Base-by-base conservation (phyloP, 2,888 invertebrate species). In the Lutraria lutraria region DNA sequence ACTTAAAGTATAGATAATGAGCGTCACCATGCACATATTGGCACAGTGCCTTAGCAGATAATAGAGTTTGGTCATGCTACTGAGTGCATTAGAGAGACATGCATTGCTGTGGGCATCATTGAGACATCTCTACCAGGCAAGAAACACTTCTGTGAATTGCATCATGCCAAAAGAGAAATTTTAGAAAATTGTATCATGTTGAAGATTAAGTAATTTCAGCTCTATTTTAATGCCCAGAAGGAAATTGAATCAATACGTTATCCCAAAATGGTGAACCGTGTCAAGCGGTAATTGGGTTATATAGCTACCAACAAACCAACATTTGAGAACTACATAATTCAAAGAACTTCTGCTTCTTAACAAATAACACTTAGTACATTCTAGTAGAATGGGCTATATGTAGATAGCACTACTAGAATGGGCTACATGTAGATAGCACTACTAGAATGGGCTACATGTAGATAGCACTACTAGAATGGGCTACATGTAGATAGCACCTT, bases 181-280 rank as follows among this genome's bases (percentile, higher is more conserved):
- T 68, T 25, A 68, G 12, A 68, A 68, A 68, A 68, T n/a, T n/a
- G 63, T 68, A 68, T 68, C n/a, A 68, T 68, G 25, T 6, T 10
- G 13, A 68, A 25, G n/a, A 43, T 43, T 43, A 2, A 43, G 25
- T 68, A 68, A 25, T 25, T 68, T 68, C 63, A 25, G 63, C 63
- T 25, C 63, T n/a, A 25, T 68, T n/a, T 68, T 25, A 43, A 68
- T 25, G 25, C 25, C 25, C n/a, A 25, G 63, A 68, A 25, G 63
- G 25, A 68, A n/a, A 68, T 25, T 68, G 63, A 68, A 68, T n/a
- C n/a, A 68, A 68, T 68, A n/a, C 25, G 63, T 68, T 21, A 68
- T 25, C n/a, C 63, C 21, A 68, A 25, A n/a, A n/a, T 68, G 63
- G n/a, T n/a, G n/a, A 68, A 25, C 25, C n/a, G 21, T 25, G 63